phyloP scores from a whole-genome alignment of 2,888 invertebrate genomes.

The Pecten maximus region DNA sequence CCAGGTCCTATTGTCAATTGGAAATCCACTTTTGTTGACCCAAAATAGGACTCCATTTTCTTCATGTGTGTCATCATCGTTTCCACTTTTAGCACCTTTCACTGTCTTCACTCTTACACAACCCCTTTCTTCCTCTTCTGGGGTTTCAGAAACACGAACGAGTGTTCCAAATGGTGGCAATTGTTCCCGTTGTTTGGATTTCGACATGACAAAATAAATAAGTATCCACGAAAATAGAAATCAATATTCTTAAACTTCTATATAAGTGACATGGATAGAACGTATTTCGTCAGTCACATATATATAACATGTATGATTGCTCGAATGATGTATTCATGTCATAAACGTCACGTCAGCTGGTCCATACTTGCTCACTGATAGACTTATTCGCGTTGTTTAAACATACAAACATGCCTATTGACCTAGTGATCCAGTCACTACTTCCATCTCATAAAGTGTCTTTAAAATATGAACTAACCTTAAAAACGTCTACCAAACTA shows the following conservation, averaged over 20 bases:
- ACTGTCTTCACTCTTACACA: conserved; percentile 53
- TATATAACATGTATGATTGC: too few relatives aligned
- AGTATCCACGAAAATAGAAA: neutral
- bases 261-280: too few relatives aligned
- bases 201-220: neutral
- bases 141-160: conserved; percentile 54
- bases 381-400: neutral
- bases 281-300: too few relatives aligned
- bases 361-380: too few relatives aligned
- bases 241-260: neutral
- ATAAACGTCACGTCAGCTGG: too few relatives aligned
- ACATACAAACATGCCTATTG: neutral
- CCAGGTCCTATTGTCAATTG: conserved; percentile 80
- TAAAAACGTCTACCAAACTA: neutral
- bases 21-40: conserved; percentile 82
- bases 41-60: conserved; percentile 81
- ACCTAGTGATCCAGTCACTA: neutral
- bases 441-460: neutral
- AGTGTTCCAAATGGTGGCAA: conserved; percentile 56
- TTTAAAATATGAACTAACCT: neutral
- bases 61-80: conserved; percentile 72
- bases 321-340: too few relatives aligned
- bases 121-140: conserved; percentile 46
- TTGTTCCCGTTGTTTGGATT: neutral
- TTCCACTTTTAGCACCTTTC: conserved; percentile 60